Evolutionary conservation across 1,140 invertebrate genomes (phyloP), one percentile per base, ranked within the genome.

Genomic region (Drosophila aff.): DNA sequence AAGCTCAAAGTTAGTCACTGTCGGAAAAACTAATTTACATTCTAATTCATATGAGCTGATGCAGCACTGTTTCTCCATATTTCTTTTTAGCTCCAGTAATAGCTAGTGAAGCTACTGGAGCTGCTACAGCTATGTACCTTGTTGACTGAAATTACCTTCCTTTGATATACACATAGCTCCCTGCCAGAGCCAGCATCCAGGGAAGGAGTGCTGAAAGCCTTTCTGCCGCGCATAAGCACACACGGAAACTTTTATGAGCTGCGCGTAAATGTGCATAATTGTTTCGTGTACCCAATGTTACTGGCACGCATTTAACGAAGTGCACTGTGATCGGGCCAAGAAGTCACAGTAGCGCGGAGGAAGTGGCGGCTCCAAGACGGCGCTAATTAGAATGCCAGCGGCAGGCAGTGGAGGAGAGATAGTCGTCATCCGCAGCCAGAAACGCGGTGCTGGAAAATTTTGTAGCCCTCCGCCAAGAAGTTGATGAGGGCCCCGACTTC

Each of bases 231-330:
- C 49, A 50, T 40, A 50, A 46, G 41, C 41, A 50, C 21, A 44
- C 28, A 49, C 18, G 65, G 36, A 59, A 58, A 60, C 41, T 76
- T 52, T 53, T 72, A 77, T 72, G 62, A 82, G 73, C 26, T 64
- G 52, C 52, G 61, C 79, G 71, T 85, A 79, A 82, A 79, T 86
- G 79, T 79, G 82, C 79, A 79, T 87, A 86, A 87, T 86, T 86
- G 83, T 76, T 73, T 81, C 71, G 72, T 68, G 43, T 77, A 61
- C 68, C 81, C 82, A 86, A 86, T 81, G 75, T 82, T 71, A 79
- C 79, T 76, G 63, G 82, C 82, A 77, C 82, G 61, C 65, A 67
- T 50, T 78, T 86, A 86, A 82, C 82, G 68, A 85, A 79, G 75
- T 66, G 65, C 68, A 46, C 40, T 33, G 44, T 47, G 64, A 71